Conservation (phyloP, 2,113 vertebrate genomes). For the Notarius lentiginosus region DNA sequence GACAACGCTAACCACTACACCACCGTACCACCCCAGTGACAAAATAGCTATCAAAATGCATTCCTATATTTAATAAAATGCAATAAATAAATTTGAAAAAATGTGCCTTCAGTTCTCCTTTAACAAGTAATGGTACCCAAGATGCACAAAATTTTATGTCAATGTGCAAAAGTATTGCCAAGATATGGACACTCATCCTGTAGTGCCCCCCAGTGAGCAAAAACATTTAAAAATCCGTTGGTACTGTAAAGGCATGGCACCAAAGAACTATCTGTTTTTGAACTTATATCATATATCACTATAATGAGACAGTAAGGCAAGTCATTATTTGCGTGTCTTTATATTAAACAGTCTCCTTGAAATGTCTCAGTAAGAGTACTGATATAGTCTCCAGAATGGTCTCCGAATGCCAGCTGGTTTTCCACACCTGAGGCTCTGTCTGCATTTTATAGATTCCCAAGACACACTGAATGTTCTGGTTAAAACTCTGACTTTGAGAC, state of each 20-base stretch:
- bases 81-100: too few relatives aligned
- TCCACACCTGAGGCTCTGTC: constrained; percentile 21
- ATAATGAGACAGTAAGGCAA: not conserved
- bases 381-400: not conserved
- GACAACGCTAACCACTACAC: too few relatives aligned
- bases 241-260: not conserved
- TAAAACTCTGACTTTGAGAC: constrained; percentile 21
- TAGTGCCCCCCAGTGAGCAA: not conserved
- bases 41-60: too few relatives aligned
- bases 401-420: constrained; percentile 29
- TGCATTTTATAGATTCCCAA: constrained; percentile 39
- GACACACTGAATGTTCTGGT: constrained; percentile 29
- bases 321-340: not conserved
- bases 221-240: not conserved
- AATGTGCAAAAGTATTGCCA: not conserved
- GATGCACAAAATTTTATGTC: not conserved
- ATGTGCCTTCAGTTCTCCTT: too few relatives aligned
- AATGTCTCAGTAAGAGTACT: not conserved
- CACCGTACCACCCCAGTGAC: too few relatives aligned
- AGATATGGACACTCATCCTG: not conserved
- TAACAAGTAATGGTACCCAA: not conserved
- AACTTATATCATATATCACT: not conserved
- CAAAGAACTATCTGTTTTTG: not conserved
- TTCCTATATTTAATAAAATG: too few relatives aligned
- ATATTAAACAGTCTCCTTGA: not conserved